A percentile compares a stretch with the other conserved stretches of the same genome.
These are phyloP conservation scores for Hyalella azteca DNA, from an alignment of 2,888 invertebrate genomes.

Conservation along the genomic window DNA sequence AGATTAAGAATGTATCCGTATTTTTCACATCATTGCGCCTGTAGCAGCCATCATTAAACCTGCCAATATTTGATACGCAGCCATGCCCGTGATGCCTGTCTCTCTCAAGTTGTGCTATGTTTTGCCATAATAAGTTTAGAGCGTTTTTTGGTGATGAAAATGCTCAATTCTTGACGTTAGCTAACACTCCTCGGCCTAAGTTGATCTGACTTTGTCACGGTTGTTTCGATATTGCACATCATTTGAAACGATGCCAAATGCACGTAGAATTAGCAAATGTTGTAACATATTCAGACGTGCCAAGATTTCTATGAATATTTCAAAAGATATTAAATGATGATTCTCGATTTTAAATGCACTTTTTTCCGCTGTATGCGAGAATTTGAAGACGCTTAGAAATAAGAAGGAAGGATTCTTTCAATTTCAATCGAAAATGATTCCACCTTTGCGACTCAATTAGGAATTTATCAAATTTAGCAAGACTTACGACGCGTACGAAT, in stretches of 20 bases:
- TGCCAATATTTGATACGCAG: neutral
- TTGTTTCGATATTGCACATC: neutral
- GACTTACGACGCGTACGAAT: neutral
- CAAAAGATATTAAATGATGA: neutral
- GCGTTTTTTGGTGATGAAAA: constrained; percentile 5
- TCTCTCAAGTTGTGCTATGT: neutral
- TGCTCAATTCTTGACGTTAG: constrained; percentile 12
- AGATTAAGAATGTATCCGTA: too few relatives aligned
- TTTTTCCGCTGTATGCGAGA: neutral
- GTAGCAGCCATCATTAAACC: neutral
- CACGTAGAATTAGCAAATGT: constrained; percentile 19
- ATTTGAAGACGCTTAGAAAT: neutral
- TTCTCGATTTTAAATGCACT: neutral
- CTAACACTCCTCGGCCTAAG: neutral
- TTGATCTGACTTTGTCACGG: neutral
- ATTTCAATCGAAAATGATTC: neutral
- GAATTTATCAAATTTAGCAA: neutral
- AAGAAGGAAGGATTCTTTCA: neutral
- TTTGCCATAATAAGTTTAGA: constrained; percentile 29
- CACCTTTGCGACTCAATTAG: neutral
- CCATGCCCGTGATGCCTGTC: too few relatives aligned
- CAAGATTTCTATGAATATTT: neutral
- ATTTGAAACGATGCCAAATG: constrained; percentile 26
- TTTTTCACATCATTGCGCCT: too few relatives aligned
- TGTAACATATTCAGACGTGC: constrained; percentile 5